Evolutionary conservation across 2,888 invertebrate genomes (phyloP), one percentile per base, ranked within the genome.

Genomic region (Corbicula japonica): DNA sequence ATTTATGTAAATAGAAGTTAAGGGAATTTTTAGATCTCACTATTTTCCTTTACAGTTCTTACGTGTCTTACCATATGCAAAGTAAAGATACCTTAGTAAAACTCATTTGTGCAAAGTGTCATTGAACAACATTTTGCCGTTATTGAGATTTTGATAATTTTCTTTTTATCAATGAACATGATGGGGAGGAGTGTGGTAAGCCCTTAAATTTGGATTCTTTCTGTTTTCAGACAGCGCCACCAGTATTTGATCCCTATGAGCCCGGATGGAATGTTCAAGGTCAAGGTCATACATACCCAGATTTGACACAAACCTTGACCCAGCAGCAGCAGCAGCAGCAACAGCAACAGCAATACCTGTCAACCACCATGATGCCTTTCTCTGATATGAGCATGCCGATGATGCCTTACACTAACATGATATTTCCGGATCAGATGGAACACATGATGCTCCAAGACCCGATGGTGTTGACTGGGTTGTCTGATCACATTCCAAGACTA

Each of bases 241-340:
- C 74, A 32, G 38, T 23, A n/a, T 41, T 50, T 54, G 68, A 77
- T 23, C 30, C 66, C 15, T 58, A 62, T 60, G 68, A 77, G 21
- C 68, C 52, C 18, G 41, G 61, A 23, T 76, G 76, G 76, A 12
- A 46, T 18, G 28, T 76, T 34, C 21, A 56, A 34, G 54, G 54
- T 28, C n/a, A 52, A 34, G 54, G 54, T 28, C n/a, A 52, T 28
- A 26, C 66, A 54, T 66, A 54, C 52, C 41, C 66, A 23, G 66
- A 66, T 18, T 41, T 2, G 38, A 30, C 60, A 38, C 8, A 2
- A 15, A 1, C 60, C 32, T 56, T 4, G 10, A 34, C n/a, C n/a
- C n/a, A n/a, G n/a, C n/a, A n/a, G n/a, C n/a, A n/a, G n/a, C n/a
- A n/a, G n/a, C n/a, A n/a, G n/a, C n/a, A n/a, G n/a, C n/a, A n/a